Evolutionary conservation across 2,113 vertebrate species (phyloP), one percentile per base, ranked within the genome.

Genomic region (Vidua macroura): DNA sequence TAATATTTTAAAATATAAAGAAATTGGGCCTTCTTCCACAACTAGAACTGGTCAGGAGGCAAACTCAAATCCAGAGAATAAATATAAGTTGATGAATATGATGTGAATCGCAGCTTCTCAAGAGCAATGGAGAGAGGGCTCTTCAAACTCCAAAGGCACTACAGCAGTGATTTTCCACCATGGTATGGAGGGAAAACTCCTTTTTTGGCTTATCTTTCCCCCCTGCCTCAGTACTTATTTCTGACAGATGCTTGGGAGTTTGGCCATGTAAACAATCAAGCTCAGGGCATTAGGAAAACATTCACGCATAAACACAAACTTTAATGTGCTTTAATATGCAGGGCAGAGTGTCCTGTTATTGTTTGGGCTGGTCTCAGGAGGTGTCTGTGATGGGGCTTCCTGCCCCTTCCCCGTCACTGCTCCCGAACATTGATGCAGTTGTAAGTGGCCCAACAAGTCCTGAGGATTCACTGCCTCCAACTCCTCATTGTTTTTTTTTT

Each of bases 361-460:
- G 25, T 39, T 53, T 8, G 6, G 52, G 44, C 28, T 9, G 2
- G 18, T 73, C 55, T 10, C n/a, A 16, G 23, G 17, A 24, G 8
- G 2, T 49, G 15, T 31, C 37, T 2, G 2, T 31, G 43, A 30
- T 27, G 46, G 11, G 41, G 7, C 10, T 64, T 90, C 68, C 46
- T 77, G 12, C 12, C 10, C 23, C 4, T 9, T 7, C 19, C 13
- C 52, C 0, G 0, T 25, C 28, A 19, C n/a, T 49, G 41, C 76
- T 37, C 37, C 25, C 2, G 1, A 46, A 52, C 33, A 11, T 24
- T 41, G 15, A 5, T 12, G 23, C 11, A 25, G 6, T 33, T 58
- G 8, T 10, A 37, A 0, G 0, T 1, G 15, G n/a, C 18, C 23
- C 16, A 20, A 23, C 16, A 11, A 0, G 0, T 73, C 48, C 25